Base-by-base conservation (phyloP, 2,888 invertebrate species). In the Acrobasis suavella region DNA sequence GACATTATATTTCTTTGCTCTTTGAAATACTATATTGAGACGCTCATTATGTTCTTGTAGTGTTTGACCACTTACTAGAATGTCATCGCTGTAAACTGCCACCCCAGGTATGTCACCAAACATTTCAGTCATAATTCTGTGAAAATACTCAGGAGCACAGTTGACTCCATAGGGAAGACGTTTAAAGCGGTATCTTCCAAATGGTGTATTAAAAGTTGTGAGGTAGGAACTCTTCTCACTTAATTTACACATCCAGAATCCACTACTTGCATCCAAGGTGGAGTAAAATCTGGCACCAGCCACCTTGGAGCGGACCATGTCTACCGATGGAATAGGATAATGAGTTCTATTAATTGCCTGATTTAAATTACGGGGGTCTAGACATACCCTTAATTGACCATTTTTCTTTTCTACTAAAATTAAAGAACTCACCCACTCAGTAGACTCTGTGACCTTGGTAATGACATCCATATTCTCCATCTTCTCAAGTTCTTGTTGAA, bases 381-480 rank as follows among this genome's bases (percentile, higher is more conserved):
- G 55, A 64, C 69, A 70, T n/a, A 70, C 51, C 17, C 69, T 60
- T 39, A 71, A 58, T 51, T 62, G 58, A 51, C 67, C 66, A 67
- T 69, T 69, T 56, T 67, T 64, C 58, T 69, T 70, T 65, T 64
- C 65, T 15, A 63, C 61, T 50, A 67, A 17, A 12, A 66, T 54
- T 50, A 71, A 32, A 46, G 64, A 63, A 64, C 60, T 67, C 14
- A 70, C 67, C 68, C 67, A 70, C 12, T 62, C 59, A 9, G 70
- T 70, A 58, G 69, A 69, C 22, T 69, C 58, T 49, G 64, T 64
- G 58, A 69, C 68, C 39, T 39, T 61, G 1, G 17, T 51, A 15
- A 71, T 69, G 62, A 71, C 68, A 63, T 60, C 64, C 59, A 71
- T 58, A 17, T 66, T 50, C 52, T 65, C 71, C 69, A 71, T 67